phyloP scores from a whole-genome alignment of 2,888 invertebrate genomes.

The Clusia tigrina region DNA sequence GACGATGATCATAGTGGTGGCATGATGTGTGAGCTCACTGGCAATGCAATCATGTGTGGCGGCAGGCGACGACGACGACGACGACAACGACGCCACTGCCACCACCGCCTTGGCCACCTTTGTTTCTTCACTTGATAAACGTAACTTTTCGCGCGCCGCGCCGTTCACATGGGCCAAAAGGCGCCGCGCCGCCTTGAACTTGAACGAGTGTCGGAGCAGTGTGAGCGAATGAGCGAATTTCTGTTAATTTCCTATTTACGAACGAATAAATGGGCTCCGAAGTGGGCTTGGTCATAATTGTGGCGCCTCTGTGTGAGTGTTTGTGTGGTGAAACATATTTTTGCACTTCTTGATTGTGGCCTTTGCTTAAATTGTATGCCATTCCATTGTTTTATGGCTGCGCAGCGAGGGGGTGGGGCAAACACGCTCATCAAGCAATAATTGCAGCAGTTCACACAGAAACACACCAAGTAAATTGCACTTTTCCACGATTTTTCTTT shows the following conservation, averaged over 20 bases:
- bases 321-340: not conserved
- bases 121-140: not conserved
- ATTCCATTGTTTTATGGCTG: not conserved
- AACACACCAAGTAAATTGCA: too few species aligned
- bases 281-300: not conserved
- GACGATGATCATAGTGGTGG: too few species aligned
- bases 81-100: too few species aligned
- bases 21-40: not conserved
- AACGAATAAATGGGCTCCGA: not conserved
- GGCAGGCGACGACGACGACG: too few species aligned
- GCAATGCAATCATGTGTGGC: too few species aligned
- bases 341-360: conserved; percentile 7
- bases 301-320: not conserved
- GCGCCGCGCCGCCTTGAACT: conserved; percentile 10
- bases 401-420: not conserved
- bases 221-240: not conserved
- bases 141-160: too few species aligned
- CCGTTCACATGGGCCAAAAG: too few species aligned
- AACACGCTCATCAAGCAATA: not conserved
- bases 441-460: not conserved
- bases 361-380: not conserved
- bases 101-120: not conserved
- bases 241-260: not conserved
- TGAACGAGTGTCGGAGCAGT: not conserved
- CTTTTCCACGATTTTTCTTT: not conserved